Evolutionary conservation across 2,797 vertebrate species (phyloP), one percentile per base, ranked within the genome.

Genomic region (Acanthornis magna): DNA sequence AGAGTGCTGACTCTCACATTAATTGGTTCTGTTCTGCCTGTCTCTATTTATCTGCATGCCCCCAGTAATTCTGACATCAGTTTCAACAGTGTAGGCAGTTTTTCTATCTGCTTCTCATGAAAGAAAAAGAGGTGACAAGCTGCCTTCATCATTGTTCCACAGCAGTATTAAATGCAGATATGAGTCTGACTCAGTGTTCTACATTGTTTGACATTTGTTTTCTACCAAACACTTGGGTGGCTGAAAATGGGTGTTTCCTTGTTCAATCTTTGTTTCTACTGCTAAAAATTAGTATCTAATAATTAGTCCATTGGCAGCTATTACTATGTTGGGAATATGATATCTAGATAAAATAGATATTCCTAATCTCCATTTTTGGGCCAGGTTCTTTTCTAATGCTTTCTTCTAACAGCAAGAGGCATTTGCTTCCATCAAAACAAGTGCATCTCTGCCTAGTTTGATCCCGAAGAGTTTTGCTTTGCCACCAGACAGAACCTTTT

Each of bases 21-120:
- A 89, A 79, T 51, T 85, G 45, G 10, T 61, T 92, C 93, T 85
- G 57, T 83, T 95, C 79, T 94, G 86, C 91, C 40, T 91, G 84
- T 91, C 81, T 93, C 57, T 91, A 26, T 82, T 65, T 78, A 79
- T 92, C 81, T 85, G 50, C 47, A 71, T 77, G 29, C n/a, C 30
- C 50, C n/a, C 8, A 21, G 61, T 77, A 87, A 74, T 65, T 80
- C 81, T 94, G 73, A 85, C 82, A 73, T 34, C 1, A 0, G 23
- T 91, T 91, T 68, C 58, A 88, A 51, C 27, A 78, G 30, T 16
- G 10, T 20, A 60, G 65, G 30, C 42, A 72, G 61, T 66, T 77
- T 92, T 75, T 51, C 29, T 70, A 30, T 85, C 72, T 38, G 55
- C 34, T 85, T 80, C 84, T 89, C 40, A 42, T 55, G 51, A 55